Conservation (phyloP, 2,888 invertebrate species). For the Synanthedon tipuliformis region DNA sequence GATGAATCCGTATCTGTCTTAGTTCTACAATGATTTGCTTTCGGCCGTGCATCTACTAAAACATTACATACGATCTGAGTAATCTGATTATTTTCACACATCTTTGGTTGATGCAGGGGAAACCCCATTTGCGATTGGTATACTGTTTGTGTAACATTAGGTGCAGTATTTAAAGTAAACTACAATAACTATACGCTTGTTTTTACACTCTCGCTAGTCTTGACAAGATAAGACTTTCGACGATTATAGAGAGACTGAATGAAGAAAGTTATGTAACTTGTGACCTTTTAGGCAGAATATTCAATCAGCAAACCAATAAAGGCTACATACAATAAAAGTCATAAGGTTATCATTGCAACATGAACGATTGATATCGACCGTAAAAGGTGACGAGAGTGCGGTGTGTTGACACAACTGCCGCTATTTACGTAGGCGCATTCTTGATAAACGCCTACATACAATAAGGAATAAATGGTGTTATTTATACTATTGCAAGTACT, state of each 20-base stretch:
- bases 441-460: conserved; percentile 7
- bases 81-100: too few relatives aligned
- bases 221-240: background rate
- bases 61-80: too few relatives aligned
- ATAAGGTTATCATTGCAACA: conserved; percentile 12
- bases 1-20: too few relatives aligned
- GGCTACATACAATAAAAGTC: conserved; percentile 3
- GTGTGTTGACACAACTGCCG: conserved; percentile 16
- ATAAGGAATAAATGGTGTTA: conserved; percentile 2
- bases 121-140: too few relatives aligned
- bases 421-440: conserved; percentile 7
- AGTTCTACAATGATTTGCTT: too few relatives aligned
- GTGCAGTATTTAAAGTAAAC: too few relatives aligned
- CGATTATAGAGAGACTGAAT: background rate
- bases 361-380: conserved; percentile 3
- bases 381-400: conserved; percentile 16
- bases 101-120: too few relatives aligned
- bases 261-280: background rate
- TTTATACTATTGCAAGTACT: background rate
- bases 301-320: conserved; percentile 7
- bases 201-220: too few relatives aligned
- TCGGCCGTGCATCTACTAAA: too few relatives aligned
- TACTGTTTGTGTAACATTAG: too few relatives aligned
- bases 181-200: too few relatives aligned
- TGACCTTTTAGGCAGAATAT: conserved; percentile 1